phyloP scores from a whole-genome alignment of 2,888 invertebrate species.

The Cotesia congregata region DNA sequence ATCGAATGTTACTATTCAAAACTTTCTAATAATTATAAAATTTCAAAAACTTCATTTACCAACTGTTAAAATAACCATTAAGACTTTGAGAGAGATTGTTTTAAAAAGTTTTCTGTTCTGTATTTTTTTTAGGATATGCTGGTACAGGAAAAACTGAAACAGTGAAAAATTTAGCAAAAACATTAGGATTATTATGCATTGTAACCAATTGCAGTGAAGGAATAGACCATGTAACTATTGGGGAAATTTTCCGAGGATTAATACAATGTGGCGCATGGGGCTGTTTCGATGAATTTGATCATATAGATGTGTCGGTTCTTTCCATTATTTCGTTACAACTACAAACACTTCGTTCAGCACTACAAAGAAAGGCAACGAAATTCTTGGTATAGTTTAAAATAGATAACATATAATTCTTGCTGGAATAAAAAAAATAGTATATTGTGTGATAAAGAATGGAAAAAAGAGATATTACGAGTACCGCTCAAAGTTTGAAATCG shows the following conservation, averaged over 20 bases:
- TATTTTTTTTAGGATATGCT: slow-evolving; percentile 74
- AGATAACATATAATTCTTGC: slow-evolving; percentile 51
- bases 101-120: background rate
- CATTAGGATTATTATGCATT: slow-evolving; percentile 84
- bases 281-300: slow-evolving; percentile 95
- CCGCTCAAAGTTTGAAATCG: too few species aligned
- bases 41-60: background rate
- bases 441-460: too few species aligned
- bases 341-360: slow-evolving; percentile 88
- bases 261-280: slow-evolving; percentile 96
- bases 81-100: background rate
- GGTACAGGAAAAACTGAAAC: slow-evolving; percentile 95
- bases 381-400: slow-evolving; percentile 76
- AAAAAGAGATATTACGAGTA: too few species aligned
- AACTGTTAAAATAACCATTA: background rate
- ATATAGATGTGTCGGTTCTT: slow-evolving; percentile 91
- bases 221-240: slow-evolving; percentile 90
- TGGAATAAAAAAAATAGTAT: slow-evolving; percentile 3
- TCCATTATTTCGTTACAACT: slow-evolving; percentile 94
- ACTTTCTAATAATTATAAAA: background rate
- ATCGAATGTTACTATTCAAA: background rate
- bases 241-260: slow-evolving; percentile 81
- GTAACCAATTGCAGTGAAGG: slow-evolving; percentile 95
- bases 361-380: slow-evolving; percentile 80
- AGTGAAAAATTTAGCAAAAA: slow-evolving; percentile 91